Evolutionary conservation across 2,888 invertebrate genomes (phyloP).

Genomic region (Chorisops tibialis): DNA sequence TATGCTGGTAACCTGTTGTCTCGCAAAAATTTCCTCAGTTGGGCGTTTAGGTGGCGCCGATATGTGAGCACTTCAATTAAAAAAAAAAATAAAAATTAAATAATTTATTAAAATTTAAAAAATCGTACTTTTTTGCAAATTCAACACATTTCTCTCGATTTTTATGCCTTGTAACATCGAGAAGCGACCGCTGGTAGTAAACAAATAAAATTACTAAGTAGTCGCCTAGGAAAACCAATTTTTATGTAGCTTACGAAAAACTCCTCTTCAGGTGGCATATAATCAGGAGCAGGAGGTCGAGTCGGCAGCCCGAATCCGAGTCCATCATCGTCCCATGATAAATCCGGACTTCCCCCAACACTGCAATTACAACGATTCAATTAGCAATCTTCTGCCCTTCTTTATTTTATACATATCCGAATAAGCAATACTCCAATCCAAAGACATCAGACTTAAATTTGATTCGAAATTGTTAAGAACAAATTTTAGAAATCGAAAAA

Average conservation of each 20-base stretch:
- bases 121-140: constrained; percentile 2
- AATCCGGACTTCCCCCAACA: not conserved
- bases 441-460: too few relatives aligned
- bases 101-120: too few relatives aligned
- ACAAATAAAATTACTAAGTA: not conserved
- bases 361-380: not conserved
- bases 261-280: not conserved
- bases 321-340: not conserved
- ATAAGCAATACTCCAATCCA: not conserved
- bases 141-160: not conserved
- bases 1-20: too few relatives aligned
- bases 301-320: not conserved
- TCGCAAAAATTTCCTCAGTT: too few relatives aligned
- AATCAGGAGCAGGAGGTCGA: not conserved
- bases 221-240: not conserved
- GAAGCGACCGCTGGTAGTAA: not conserved
- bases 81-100: too few relatives aligned
- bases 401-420: not conserved
- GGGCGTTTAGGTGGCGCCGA: too few relatives aligned
- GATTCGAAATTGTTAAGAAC: too few relatives aligned
- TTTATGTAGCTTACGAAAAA: not conserved
- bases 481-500: too few relatives aligned
- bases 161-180: not conserved
- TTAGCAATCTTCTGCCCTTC: not conserved
- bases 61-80: too few relatives aligned